Base-by-base conservation (phyloP, 2,113 vertebrate species). In the Hydrochoerus hydrochaeris region DNA sequence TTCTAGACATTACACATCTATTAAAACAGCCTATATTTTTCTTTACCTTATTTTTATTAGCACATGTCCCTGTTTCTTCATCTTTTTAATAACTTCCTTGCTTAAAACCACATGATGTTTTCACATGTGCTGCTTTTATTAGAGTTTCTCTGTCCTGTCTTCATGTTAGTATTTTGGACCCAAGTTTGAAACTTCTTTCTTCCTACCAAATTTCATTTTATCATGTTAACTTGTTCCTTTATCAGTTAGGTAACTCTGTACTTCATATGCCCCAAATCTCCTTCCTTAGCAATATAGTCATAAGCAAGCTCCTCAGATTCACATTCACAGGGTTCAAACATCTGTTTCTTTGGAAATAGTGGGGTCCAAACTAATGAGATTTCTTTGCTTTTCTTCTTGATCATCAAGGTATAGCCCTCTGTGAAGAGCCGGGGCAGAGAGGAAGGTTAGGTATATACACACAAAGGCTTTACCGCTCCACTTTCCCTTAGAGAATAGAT, bases 401-500 rank as follows among this genome's bases (percentile, higher is more conserved):
- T 54, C 38, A 85, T 7, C 67, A n/a, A 60, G 41, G 46, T 49
- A 46, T 83, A 26, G 13, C 3, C 57, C 69, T 94, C 93, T 54
- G 28, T 41, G 4, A 57, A 57, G 41, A 57, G 58, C 28, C 7
- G 7, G 44, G 80, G 75, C 32, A 35, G 73, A 35, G 38, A 81
- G 77, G 75, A 95, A 82, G 35, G 44, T 63, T 11, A 26, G 12
- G 46, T 35, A 67, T 3, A 88, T 0, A 85, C 58, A 83, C 77
- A 90, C 81, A 80, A 73, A 84, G 54, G 54, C 14, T 62, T 90
- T 78, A 30, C 84, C 52, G 80, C 91, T 85, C 38, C 41, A 69
- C 69, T 95, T 88, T 93, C 20, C 88, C 94, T 88, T 30, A 44
- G 94, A 96, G 78, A 95, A 80, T 46, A 92, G 2, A 88, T 78